A percentile compares a stretch with the other conserved stretches of the same genome.
These are phyloP conservation scores for Sciaenops ocellatus DNA, from an alignment of 2,797 vertebrate species.

Conservation along the genomic window DNA sequence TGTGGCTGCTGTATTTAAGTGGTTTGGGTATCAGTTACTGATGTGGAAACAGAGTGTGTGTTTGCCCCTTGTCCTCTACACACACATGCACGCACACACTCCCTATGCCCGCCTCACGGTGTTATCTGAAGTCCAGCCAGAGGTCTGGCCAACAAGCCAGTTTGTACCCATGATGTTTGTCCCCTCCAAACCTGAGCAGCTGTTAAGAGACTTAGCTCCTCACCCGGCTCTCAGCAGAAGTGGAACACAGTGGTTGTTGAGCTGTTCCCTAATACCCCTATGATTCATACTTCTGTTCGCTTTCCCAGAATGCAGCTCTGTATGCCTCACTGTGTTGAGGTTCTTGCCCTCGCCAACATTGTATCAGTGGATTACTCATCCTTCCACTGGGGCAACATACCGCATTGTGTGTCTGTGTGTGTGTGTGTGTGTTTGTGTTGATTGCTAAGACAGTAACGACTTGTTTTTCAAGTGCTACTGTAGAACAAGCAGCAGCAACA, in stretches of 20 bases:
- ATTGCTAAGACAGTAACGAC: conserved; percentile 60
- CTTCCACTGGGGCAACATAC: conserved; percentile 61
- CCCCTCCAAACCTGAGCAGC: conserved; percentile 76
- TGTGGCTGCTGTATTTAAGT: conserved; percentile 59
- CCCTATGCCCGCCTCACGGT: conserved; percentile 12
- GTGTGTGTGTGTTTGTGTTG: conserved; percentile 39
- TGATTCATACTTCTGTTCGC: conserved; percentile 76
- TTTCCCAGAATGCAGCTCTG: conserved; percentile 79
- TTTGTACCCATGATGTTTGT: conserved; percentile 67
- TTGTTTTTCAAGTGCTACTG: conserved; percentile 60
- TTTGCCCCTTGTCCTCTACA: conserved; percentile 50
- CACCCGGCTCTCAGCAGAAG: conserved; percentile 68
- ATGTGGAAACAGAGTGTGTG: conserved; percentile 59
- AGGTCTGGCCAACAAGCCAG: conserved; percentile 65
- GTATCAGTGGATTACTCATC: conserved; percentile 78
- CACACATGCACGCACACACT: not conserved
- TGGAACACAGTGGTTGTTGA: conserved; percentile 71
- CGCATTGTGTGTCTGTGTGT: conserved; percentile 30
- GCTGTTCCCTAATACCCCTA: conserved; percentile 72
- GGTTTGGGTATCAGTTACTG: conserved; percentile 60
- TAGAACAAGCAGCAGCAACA: conserved; percentile 33
- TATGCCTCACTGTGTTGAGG: conserved; percentile 64
- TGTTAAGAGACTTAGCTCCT: conserved; percentile 76
- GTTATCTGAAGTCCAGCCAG: conserved; percentile 71
- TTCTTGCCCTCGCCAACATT: conserved; percentile 69